Percentiles rank a stretch among this genome's conserved stretches.
Conservation (phyloP, 2,797 vertebrate species). For the Propithecus deckenii region DNA sequence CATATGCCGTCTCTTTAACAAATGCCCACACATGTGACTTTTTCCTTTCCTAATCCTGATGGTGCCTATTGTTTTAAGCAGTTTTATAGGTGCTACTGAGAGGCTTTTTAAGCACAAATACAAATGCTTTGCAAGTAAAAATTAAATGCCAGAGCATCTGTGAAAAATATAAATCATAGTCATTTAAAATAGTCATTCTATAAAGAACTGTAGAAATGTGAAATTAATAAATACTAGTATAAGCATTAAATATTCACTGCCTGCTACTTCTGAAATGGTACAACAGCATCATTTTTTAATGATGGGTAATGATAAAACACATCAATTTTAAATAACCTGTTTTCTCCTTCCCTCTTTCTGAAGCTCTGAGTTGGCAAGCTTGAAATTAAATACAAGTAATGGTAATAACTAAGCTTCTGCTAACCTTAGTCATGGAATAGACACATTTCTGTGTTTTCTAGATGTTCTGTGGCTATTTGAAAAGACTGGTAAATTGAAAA, state of each 20-base stretch:
- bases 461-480: background rate
- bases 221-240: slow-evolving; percentile 62
- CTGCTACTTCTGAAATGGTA: slow-evolving; percentile 56
- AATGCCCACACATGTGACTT: background rate
- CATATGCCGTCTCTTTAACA: slow-evolving; percentile 1
- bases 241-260: slow-evolving; percentile 58
- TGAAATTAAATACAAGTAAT: slow-evolving; percentile 74
- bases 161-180: slow-evolving; percentile 54
- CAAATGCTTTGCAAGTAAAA: slow-evolving; percentile 56
- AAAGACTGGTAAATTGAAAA: slow-evolving; percentile 77
- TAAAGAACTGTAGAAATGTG: background rate
- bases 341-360: slow-evolving; percentile 54
- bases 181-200: slow-evolving; percentile 38
- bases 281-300: slow-evolving; percentile 76
- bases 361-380: slow-evolving; percentile 71
- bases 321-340: slow-evolving; percentile 74
- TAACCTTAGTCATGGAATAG: slow-evolving; percentile 43
- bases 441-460: slow-evolving; percentile 66
- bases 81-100: background rate
- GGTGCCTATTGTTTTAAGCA: slow-evolving; percentile 74
- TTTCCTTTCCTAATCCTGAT: background rate
- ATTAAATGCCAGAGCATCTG: background rate
- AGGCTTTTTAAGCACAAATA: slow-evolving; percentile 66
- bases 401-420: slow-evolving; percentile 52
- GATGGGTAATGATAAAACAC: slow-evolving; percentile 77